Base-by-base conservation (phyloP, 2,888 invertebrate genomes). In the Synergus japonicus region DNA sequence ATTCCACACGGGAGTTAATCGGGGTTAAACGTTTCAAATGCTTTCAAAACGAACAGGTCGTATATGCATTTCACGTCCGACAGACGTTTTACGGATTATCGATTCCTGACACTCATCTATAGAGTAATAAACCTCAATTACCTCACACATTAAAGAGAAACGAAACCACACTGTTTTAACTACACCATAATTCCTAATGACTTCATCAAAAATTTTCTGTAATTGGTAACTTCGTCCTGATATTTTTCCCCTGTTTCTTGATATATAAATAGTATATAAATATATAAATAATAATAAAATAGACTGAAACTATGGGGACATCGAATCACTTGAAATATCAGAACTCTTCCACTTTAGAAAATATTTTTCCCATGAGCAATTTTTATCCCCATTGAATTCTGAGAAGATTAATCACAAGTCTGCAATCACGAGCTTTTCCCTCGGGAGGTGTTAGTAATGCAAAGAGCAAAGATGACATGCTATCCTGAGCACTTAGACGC, bases 21-120 rank as follows among this genome's bases (percentile, higher is more conserved):
- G 76, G 60, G 76, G 76, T 76, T 76, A 63, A 58, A 63, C 44
- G 60, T 60, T 60, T 76, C 76, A 60, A 29, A 60, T 29, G 29
- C 29, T 29, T 29, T 29, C 29, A 29, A 29, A 29, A 60, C 63
- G 12, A 63, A 37, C 18, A 49, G 7, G 12, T 64, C 64, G 64
- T 64, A 65, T 13, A 41, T 65, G 76, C 37, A 54, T 29, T 37
- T 54, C 49, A 49, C 44, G 67, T 76, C 76, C 69, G 54, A 76
- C 60, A 60, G 60, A 46, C 37, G 65, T 78, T 73, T 78, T 69
- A 58, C 54, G 73, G 73, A 81, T 78, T 78, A 78, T 78, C 76
- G 76, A 78, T 78, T 73, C 46, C 67, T 44, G 44, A 67, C 22
- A 46, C 67, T 67, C 44, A 43, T 43, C 43, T 43, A 9, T 18